Conservation (phyloP, 2,888 invertebrate species). For the Hetaerina titia region DNA sequence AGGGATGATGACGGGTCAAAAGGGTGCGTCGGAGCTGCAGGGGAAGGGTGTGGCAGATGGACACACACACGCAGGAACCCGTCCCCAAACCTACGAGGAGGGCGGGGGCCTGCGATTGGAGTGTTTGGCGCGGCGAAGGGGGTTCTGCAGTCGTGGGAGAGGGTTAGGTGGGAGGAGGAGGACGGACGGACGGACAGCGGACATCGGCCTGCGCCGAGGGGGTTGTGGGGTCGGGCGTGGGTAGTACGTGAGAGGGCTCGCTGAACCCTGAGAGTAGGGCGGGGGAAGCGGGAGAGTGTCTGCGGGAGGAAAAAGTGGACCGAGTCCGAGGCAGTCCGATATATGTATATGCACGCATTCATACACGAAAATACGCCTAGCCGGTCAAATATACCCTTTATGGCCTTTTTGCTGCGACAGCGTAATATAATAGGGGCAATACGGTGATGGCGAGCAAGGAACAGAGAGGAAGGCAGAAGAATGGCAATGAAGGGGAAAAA, state of each 20-base stretch:
- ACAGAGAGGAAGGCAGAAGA: too few relatives aligned
- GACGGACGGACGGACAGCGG: neutral
- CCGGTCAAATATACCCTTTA: too few relatives aligned
- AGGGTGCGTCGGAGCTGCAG: conserved; percentile 28
- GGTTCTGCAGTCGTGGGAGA: neutral
- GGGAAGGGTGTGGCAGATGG: conserved; percentile 54
- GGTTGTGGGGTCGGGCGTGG: neutral
- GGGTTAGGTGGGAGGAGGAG: conserved; percentile 7
- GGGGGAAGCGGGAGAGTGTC: neutral
- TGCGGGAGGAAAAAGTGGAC: neutral
- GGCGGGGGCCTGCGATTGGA: conserved; percentile 8
- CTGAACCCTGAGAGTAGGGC: neutral
- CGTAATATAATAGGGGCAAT: too few relatives aligned
- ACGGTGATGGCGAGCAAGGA: too few relatives aligned
- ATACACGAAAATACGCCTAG: neutral
- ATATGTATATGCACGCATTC: neutral
- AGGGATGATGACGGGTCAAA: conserved; percentile 30
- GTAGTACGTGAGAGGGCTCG: neutral
- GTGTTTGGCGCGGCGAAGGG: conserved; percentile 32
- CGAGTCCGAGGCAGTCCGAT: neutral
- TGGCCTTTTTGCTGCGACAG: too few relatives aligned
- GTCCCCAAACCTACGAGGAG: neutral
- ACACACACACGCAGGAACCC: neutral
- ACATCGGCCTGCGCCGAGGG: neutral
- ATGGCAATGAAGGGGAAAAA: too few relatives aligned